Evolutionary conservation across 2,888 invertebrate species (phyloP).

Genomic region (Smittia sp.): DNA sequence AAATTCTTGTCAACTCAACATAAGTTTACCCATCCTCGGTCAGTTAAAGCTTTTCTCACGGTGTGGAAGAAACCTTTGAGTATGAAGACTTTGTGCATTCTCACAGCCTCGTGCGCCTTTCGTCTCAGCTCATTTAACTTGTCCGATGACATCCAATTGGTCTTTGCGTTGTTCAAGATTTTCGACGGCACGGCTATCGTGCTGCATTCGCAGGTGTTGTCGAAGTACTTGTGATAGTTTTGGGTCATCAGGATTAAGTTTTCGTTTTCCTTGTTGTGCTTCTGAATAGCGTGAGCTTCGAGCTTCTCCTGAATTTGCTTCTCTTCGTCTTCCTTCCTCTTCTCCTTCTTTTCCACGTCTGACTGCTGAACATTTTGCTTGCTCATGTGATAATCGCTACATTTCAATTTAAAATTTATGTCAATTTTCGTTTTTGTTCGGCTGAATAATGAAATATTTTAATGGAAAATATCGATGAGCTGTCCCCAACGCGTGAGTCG

Average conservation of each 20-base stretch:
- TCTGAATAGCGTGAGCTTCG: conserved; percentile 7
- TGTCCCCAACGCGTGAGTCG: no score
- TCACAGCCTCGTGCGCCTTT: conserved; percentile 64
- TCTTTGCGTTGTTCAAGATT: conserved; percentile 35
- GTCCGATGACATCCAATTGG: conserved; percentile 61
- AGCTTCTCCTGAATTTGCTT: conserved; percentile 31
- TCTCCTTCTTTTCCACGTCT: conserved; percentile 5
- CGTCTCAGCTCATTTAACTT: conserved; percentile 64
- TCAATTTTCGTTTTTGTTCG: no score
- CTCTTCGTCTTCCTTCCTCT: conserved; percentile 31
- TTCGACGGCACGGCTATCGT: conserved; percentile 41
- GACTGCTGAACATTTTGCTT: conserved; percentile 31
- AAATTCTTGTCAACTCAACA: conserved; percentile 46
- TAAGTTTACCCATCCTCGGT: conserved; percentile 63
- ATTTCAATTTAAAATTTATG: conserved; percentile 12
- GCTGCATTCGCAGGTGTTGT: conserved; percentile 42
- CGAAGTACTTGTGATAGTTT: conserved; percentile 40
- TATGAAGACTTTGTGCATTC: conserved; percentile 65
- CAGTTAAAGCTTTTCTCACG: conserved; percentile 65
- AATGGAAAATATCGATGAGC: no score
- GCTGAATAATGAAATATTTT: no score
- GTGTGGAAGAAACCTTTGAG: conserved; percentile 71
- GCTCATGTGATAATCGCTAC: conserved; percentile 28
- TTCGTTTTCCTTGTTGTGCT: conserved; percentile 33
- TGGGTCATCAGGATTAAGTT: conserved; percentile 39